Conservation (phyloP, 2,113 vertebrate species). For the Dasypus novemcinctus region DNA sequence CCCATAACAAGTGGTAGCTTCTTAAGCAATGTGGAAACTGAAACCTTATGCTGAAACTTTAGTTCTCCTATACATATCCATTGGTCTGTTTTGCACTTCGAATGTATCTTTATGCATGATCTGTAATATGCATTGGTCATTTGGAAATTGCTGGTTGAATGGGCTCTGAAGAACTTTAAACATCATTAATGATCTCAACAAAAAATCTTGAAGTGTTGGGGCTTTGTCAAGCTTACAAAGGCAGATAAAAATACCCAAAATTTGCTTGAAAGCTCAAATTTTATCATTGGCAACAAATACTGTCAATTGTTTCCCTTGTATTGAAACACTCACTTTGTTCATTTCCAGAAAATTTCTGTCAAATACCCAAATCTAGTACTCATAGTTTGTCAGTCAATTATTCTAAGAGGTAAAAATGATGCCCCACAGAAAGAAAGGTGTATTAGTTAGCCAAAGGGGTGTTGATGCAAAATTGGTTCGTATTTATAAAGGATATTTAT, state of each 20-base stretch:
- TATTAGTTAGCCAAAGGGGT: too few species aligned
- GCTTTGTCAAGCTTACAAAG: too few species aligned
- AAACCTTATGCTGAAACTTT: not conserved
- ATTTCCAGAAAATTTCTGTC: not conserved
- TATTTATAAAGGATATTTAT: too few species aligned
- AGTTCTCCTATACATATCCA: not conserved
- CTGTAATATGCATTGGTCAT: not conserved
- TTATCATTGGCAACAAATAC: not conserved
- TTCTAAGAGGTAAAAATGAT: not conserved
- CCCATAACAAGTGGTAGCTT: not conserved
- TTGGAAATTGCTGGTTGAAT: not conserved
- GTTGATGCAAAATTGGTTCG: too few species aligned
- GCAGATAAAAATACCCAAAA: not conserved
- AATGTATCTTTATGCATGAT: not conserved
- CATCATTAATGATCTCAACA: not conserved
- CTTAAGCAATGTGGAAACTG: not conserved
- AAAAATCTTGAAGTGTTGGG: not conserved
- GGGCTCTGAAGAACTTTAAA: not conserved
- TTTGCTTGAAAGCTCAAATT: not conserved
- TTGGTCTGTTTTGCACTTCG: not conserved
- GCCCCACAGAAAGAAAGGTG: too few species aligned
- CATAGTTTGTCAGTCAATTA: not conserved
- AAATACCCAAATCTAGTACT: not conserved
- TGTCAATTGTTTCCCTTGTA: not conserved
- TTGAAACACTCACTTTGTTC: not conserved